Evolutionary conservation across 2,797 vertebrate genomes (phyloP).

Genomic region (Delichon dasypus): DNA sequence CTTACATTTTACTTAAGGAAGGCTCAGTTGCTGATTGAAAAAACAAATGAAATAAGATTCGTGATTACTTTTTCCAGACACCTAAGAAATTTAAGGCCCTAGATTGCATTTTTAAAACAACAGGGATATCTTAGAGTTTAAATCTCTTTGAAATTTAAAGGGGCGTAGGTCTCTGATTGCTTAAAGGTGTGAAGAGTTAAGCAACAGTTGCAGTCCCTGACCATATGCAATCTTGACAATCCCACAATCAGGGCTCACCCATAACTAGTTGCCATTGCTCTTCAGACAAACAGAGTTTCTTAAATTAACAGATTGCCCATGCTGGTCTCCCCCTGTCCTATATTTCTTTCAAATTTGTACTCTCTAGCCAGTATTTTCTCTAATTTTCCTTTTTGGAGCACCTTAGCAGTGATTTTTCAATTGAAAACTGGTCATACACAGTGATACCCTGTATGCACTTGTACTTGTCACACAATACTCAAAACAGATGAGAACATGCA

Average conservation of each 20-base stretch:
- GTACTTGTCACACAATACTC: background rate
- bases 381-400: background rate
- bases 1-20: slow-evolving; percentile 4
- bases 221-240: background rate
- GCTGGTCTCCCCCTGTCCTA: background rate
- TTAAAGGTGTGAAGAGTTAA: background rate
- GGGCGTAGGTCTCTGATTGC: background rate
- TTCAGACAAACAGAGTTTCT: background rate
- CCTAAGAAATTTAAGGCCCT: background rate
- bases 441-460: background rate
- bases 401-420: background rate
- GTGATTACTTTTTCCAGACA: background rate
- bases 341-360: background rate
- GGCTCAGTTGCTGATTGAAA: background rate
- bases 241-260: background rate
- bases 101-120: background rate
- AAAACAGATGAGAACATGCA: background rate
- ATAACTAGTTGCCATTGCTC: background rate
- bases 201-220: background rate
- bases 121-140: background rate
- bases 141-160: background rate
- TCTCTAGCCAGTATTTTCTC: background rate
- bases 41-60: background rate
- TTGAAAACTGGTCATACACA: background rate
- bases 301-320: background rate